Evolutionary conservation across 2,888 invertebrate species (phyloP).

Genomic region (Platycnemis pennipes): DNA sequence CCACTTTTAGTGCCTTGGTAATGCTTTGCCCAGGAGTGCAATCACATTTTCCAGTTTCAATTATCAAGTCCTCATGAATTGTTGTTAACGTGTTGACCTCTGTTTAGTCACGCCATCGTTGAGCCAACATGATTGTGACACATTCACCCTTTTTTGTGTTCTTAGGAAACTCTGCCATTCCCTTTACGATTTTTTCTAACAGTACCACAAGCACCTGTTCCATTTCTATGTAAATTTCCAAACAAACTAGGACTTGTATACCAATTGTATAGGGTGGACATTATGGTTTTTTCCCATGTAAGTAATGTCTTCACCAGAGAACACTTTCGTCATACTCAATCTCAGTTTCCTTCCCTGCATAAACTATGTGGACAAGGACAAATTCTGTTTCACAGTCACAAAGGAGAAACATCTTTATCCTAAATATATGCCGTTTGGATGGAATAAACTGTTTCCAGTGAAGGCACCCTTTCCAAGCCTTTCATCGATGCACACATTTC

Average conservation of each 20-base stretch:
- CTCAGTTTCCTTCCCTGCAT: slow-evolving; percentile 8
- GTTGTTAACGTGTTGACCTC: neutral
- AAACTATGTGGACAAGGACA: slow-evolving; percentile 4
- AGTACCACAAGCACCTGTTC: neutral
- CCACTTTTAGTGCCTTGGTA: neutral
- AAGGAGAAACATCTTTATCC: neutral
- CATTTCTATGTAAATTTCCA: neutral
- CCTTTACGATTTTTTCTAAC: neutral
- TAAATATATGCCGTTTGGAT: neutral
- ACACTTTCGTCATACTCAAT: neutral
- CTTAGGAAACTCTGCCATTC: slow-evolving; percentile 7
- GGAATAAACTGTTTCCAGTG: neutral
- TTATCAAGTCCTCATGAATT: neutral
- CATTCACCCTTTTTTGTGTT: neutral
- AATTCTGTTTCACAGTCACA: neutral
- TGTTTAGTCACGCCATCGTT: neutral
- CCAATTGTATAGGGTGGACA: neutral
- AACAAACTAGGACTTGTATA: neutral
- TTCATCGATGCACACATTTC: neutral
- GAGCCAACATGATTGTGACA: neutral
- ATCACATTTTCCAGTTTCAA: neutral
- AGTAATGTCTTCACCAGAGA: neutral
- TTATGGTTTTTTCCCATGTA: neutral
- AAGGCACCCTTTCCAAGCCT: slow-evolving; percentile 1
- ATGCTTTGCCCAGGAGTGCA: neutral